These are phyloP conservation scores for Apogon hyalosoma DNA, from an alignment of 2,797 vertebrate genomes.

Conservation along the genomic window DNA sequence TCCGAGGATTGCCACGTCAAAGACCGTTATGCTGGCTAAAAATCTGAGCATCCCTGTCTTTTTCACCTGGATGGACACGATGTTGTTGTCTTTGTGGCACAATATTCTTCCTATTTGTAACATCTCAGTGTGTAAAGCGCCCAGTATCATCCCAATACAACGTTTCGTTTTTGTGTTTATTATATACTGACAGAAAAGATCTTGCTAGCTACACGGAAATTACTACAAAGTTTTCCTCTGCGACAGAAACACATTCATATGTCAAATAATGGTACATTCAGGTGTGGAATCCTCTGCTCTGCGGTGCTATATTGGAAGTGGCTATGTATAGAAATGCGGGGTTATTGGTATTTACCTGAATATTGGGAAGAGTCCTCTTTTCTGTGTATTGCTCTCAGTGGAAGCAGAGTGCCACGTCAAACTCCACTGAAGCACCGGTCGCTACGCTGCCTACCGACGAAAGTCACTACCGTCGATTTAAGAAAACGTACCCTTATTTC, in stretches of 20 bases:
- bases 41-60: conserved; percentile 28
- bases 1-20: conserved; percentile 84
- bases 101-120: rapidly evolving
- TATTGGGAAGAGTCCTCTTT: conserved; percentile 55
- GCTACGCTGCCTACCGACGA: conserved; percentile 40
- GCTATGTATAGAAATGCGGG: not conserved
- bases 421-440: conserved; percentile 76
- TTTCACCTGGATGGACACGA: not conserved
- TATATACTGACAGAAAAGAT: conserved; percentile 42
- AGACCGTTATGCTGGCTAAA: conserved; percentile 71
- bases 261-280: not conserved
- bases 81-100: not conserved
- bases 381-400: conserved; percentile 39
- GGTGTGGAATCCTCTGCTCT: rapidly evolving
- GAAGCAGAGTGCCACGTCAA: conserved; percentile 88
- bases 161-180: not conserved
- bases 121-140: not conserved
- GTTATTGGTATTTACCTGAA: conserved; percentile 72
- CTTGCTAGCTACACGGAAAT: conserved; percentile 67
- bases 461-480: rapidly evolving
- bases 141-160: conserved; percentile 1
- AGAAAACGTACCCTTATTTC: not conserved
- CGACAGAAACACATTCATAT: not conserved
- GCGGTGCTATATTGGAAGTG: no score
- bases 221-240: conserved; percentile 56